A percentile compares a stretch with the other conserved stretches of the same genome.
Evolutionary conservation across 2,797 vertebrate genomes (phyloP).

Genomic region (Carduelis carduelis): DNA sequence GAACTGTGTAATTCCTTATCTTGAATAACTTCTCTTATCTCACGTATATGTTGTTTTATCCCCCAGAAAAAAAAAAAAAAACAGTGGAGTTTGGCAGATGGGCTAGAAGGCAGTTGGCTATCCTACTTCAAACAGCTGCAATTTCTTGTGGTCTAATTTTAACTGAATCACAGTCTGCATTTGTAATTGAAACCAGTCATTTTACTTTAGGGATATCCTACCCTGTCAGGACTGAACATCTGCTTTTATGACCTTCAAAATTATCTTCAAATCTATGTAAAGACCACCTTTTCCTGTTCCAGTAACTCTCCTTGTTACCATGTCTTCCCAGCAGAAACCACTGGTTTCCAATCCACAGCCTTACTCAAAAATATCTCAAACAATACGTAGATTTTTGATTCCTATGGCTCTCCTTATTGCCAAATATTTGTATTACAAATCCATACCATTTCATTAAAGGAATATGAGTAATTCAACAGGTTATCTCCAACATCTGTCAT

Average conservation of each 20-base stretch:
- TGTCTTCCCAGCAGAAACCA: background rate
- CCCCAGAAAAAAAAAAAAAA: background rate
- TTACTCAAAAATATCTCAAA: background rate
- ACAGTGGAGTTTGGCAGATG: background rate
- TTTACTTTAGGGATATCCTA: conserved; percentile 34
- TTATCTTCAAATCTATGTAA: background rate
- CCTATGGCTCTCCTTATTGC: background rate
- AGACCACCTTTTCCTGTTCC: background rate
- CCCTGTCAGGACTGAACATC: background rate
- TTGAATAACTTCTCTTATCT: conserved; percentile 29
- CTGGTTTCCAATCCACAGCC: background rate
- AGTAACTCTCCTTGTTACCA: background rate
- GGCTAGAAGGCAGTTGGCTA: background rate
- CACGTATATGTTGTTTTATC: background rate
- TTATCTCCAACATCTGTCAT: background rate
- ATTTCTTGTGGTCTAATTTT: conserved; percentile 43
- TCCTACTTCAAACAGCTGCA: conserved; percentile 7
- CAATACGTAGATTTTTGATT: background rate
- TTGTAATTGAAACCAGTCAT: conserved; percentile 39
- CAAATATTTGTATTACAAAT: background rate
- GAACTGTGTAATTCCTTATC: conserved; percentile 5
- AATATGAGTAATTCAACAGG: background rate
- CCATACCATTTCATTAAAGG: background rate
- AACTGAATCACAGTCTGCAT: background rate
- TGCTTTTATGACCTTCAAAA: conserved; percentile 15